phyloP scores from a whole-genome alignment of 2,113 vertebrate species.

The Eonycteris spelaea region DNA sequence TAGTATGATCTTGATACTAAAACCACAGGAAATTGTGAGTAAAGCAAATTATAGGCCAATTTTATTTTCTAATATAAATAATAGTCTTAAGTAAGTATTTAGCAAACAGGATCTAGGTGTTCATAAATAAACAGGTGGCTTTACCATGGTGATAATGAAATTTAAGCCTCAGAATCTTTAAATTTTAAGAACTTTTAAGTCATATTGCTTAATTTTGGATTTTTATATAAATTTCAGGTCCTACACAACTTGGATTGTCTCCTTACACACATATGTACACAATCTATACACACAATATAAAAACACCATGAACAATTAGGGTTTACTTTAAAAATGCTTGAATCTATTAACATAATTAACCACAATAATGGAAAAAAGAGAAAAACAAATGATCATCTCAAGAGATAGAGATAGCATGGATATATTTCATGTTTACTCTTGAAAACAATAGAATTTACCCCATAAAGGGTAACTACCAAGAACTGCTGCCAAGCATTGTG shows the following conservation, averaged over 20 bases:
- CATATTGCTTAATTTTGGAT: background rate
- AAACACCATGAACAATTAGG: background rate
- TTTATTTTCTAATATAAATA: background rate
- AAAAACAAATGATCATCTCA: background rate
- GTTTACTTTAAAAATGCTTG: background rate
- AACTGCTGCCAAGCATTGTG: background rate
- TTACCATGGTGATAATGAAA: background rate
- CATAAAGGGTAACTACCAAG: background rate
- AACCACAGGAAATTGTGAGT: background rate
- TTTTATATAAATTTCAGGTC: background rate
- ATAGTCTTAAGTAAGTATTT: background rate
- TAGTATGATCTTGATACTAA: background rate
- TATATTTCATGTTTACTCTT: background rate
- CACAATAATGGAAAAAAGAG: background rate
- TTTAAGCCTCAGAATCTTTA: background rate
- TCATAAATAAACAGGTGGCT: background rate
- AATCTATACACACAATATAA: background rate
- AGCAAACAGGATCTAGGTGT: background rate
- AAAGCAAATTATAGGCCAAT: background rate
- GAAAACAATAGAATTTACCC: background rate
- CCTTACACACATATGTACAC: background rate
- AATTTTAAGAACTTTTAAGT: background rate
- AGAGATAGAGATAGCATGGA: background rate
- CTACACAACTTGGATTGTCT: background rate
- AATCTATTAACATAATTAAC: background rate